These are phyloP conservation scores for Teleopsis dalmanni DNA, from an alignment of 1,140 invertebrate species.

Conservation along the genomic window DNA sequence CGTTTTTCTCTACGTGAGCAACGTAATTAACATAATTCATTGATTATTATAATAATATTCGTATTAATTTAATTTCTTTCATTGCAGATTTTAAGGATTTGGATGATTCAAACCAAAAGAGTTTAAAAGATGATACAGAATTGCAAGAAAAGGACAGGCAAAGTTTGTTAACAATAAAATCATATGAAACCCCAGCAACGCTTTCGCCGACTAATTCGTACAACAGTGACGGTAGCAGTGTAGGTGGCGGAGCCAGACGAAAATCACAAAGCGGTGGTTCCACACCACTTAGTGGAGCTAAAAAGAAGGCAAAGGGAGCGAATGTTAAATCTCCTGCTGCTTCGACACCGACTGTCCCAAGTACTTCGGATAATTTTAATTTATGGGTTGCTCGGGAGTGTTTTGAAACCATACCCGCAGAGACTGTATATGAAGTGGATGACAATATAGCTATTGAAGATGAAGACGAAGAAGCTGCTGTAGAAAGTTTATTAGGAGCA, in stretches of 20 bases:
- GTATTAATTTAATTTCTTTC: neutral
- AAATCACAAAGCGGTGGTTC: slow-evolving; percentile 32
- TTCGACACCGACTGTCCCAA: neutral
- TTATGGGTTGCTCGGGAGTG: slow-evolving; percentile 41
- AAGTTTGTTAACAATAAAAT: slow-evolving; percentile 31
- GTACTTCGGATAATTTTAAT: slow-evolving; percentile 23
- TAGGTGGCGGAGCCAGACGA: slow-evolving; percentile 33
- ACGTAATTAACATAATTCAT: slow-evolving; percentile 14
- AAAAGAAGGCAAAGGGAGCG: slow-evolving; percentile 22
- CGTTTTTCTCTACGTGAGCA: neutral
- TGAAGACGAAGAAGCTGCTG: slow-evolving; percentile 31
- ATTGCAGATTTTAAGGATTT: slow-evolving; percentile 18
- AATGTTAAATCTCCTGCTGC: slow-evolving; percentile 12
- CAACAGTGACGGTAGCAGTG: slow-evolving; percentile 35
- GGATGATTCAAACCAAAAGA: slow-evolving; percentile 9
- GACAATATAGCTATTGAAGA: slow-evolving; percentile 20
- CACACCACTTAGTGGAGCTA: slow-evolving; percentile 27
- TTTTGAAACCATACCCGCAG: slow-evolving; percentile 37
- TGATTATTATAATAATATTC: neutral
- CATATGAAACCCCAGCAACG: slow-evolving; percentile 25
- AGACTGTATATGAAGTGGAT: slow-evolving; percentile 28
- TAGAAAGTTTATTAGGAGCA: slow-evolving; percentile 32
- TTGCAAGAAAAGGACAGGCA: slow-evolving; percentile 18
- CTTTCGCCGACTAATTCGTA: slow-evolving; percentile 37
- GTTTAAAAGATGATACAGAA: neutral